Base-by-base conservation (phyloP, 2,797 vertebrate genomes). In the Brachymystax lenok region DNA sequence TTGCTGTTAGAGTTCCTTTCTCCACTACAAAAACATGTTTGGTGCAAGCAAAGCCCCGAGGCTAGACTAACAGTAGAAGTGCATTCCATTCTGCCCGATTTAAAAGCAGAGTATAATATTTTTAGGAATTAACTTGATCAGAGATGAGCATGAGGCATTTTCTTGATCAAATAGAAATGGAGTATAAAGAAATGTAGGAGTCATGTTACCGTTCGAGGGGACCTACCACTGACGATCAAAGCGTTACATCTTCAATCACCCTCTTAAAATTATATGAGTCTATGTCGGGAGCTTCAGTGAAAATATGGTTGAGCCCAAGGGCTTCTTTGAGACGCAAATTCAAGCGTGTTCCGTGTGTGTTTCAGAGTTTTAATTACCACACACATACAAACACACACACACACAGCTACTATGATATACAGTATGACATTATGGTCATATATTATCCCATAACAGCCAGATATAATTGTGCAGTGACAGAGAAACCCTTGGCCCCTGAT, bases 1-100 rank as follows among this genome's bases (percentile, higher is more conserved):
- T 77, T 79, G 79, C 79, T 78, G 79, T 87, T 80, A 79, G 84
- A 81, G 76, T 78, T 72, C 77, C 79, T 70, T 50, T 54, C 70
- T 84, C 73, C 76, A n/a, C 73, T 85, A 78, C 54, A 77, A 86
- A 88, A 91, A 89, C 86, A 88, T 87, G 85, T 88, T 89, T 80
- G 87, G 88, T 85, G 82, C 87, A 85, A 51, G 40, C 35, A 24
- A 74, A 75, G 89, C 85, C 91, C 40, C 24, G 79, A 87, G 88
- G 90, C 88, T 75, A 6, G 83, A 72, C 78, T 68, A 79, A 86
- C 83, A 84, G 82, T 82, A 82, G 81, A 85, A 79, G 84, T 90
- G 85, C 91, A 93, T 94, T 92, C 91, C 92, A 90, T 92, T 93
- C 91, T 92, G 90, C 90, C 82, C 85, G 86, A 91, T 91, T 92